Evolutionary conservation across 2,888 invertebrate species (phyloP).

Genomic region (Eulithis testata): DNA sequence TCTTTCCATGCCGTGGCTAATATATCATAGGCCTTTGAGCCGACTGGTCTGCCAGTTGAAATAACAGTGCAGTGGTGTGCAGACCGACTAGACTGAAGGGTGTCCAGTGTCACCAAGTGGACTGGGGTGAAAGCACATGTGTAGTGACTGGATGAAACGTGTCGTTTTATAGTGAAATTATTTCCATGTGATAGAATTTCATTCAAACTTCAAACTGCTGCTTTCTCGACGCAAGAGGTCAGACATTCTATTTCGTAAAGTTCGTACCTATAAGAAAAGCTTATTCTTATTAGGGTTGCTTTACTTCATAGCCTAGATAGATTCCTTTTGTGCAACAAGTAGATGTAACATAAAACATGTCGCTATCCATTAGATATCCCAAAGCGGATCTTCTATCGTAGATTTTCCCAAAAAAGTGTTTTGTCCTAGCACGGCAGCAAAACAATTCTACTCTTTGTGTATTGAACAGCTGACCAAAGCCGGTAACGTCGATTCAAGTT

Average conservation of each 20-base stretch:
- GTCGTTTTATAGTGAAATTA: constrained; percentile 13
- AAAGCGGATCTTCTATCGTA: too few relatives aligned
- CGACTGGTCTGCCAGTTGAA: constrained; percentile 68
- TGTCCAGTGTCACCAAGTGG: constrained; percentile 27
- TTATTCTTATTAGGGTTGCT: constrained; percentile 13
- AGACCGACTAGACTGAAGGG: constrained; percentile 35
- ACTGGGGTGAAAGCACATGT: constrained; percentile 19
- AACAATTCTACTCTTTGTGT: neutral
- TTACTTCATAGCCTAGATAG: neutral
- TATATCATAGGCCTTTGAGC: constrained; percentile 66
- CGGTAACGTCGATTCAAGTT: too few relatives aligned
- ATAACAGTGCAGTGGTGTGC: constrained; percentile 64
- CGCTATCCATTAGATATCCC: too few relatives aligned
- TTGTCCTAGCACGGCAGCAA: neutral
- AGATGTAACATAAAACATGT: too few relatives aligned
- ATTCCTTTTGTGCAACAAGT: too few relatives aligned
- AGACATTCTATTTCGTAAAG: constrained; percentile 9
- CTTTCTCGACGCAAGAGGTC: constrained; percentile 14
- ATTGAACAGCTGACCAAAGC: constrained; percentile 10
- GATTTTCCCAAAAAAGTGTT: too few relatives aligned
- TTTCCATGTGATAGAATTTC: constrained; percentile 10
- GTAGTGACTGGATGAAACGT: constrained; percentile 19
- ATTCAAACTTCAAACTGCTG: constrained; percentile 14
- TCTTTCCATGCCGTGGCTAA: constrained; percentile 63
- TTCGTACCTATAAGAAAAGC: neutral